Percentiles rank a stretch among this genome's conserved stretches.
Conservation (phyloP, 1,140 invertebrate genomes). For the Drosophila yakuba region DNA sequence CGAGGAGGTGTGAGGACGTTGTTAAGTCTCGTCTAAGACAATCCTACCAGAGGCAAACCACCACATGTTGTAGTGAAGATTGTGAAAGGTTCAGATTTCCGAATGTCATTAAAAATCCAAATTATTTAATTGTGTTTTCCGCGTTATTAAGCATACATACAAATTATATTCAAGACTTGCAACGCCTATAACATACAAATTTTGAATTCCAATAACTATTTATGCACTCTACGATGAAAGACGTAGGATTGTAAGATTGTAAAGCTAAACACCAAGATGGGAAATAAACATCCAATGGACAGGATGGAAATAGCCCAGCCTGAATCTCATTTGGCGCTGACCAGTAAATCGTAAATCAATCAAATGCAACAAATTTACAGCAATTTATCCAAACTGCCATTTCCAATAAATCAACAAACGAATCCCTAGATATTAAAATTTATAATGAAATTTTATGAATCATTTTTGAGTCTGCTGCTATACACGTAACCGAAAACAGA, state of each 20-base stretch:
- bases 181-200: slow-evolving; percentile 50
- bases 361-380: slow-evolving; percentile 65
- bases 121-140: background rate
- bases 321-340: slow-evolving; percentile 66
- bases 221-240: slow-evolving; percentile 52
- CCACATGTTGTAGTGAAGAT: slow-evolving; percentile 1
- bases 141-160: slow-evolving; percentile 6
- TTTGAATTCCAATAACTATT: slow-evolving; percentile 54
- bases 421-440: slow-evolving; percentile 40
- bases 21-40: slow-evolving; percentile 14
- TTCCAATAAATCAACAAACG: slow-evolving; percentile 28
- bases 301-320: slow-evolving; percentile 29
- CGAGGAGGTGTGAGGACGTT: background rate
- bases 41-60: slow-evolving; percentile 23
- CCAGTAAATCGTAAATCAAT: slow-evolving; percentile 15
- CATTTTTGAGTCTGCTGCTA: slow-evolving; percentile 34
- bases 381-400: slow-evolving; percentile 71
- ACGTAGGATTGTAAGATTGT: slow-evolving; percentile 24
- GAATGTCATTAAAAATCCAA: background rate
- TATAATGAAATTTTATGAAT: slow-evolving; percentile 32
- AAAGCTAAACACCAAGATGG: slow-evolving; percentile 27
- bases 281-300: slow-evolving; percentile 11
- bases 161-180: slow-evolving; percentile 34
- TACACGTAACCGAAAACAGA: slow-evolving; percentile 33
- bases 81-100: slow-evolving; percentile 9